Percentiles rank a stretch among this genome's conserved stretches.
Conservation (phyloP, 2,113 vertebrate species). For the Ornithorhynchus anatinus region DNA sequence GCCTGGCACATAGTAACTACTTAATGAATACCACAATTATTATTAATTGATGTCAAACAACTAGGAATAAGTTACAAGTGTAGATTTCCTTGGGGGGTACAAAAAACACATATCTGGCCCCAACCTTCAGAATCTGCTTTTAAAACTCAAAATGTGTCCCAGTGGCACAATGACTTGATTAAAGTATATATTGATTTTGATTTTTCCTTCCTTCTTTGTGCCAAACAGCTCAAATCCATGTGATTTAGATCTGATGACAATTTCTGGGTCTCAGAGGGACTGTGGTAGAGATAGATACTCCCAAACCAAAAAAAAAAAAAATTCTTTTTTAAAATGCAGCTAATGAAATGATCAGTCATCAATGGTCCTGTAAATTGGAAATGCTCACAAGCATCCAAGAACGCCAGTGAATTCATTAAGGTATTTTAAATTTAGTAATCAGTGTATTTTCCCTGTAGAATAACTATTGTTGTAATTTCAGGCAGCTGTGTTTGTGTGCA, state of each 20-base stretch:
- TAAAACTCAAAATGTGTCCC: background rate
- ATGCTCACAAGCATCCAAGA: conserved; percentile 1
- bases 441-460: background rate
- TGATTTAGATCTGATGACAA: background rate
- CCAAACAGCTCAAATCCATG: conserved; percentile 26
- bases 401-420: conserved; percentile 18
- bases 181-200: conserved; percentile 29
- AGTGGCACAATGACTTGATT: background rate
- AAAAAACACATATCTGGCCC: background rate
- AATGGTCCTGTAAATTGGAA: conserved; percentile 47
- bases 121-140: background rate
- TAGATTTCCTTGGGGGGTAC: background rate
- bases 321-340: conserved; percentile 5
- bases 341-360: conserved; percentile 38
- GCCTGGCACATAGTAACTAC: too few species aligned
- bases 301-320: background rate
- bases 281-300: background rate
- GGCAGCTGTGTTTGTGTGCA: too few species aligned
- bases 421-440: background rate
- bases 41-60: background rate
- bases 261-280: background rate
- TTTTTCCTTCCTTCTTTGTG: background rate
- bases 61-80: background rate
- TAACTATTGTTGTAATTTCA: background rate
- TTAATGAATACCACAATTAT: too few species aligned